Percentiles rank a stretch among this genome's conserved stretches.
Conservation (phyloP, 2,797 vertebrate species). For the Coregonus ussuriensis region DNA sequence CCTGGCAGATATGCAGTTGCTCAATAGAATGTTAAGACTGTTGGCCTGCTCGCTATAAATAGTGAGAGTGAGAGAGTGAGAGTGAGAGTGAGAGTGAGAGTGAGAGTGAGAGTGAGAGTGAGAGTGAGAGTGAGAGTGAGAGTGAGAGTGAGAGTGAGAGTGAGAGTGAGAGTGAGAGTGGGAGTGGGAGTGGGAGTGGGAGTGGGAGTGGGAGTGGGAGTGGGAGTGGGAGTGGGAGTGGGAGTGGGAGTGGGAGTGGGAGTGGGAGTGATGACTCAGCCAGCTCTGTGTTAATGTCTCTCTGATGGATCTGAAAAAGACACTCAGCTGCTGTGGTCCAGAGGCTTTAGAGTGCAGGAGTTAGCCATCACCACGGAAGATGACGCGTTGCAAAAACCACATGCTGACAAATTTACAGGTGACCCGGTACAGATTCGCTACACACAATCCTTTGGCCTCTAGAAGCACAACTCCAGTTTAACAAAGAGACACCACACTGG, state of each 20-base stretch:
- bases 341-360: slow-evolving; percentile 15
- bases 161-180: no score
- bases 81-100: no score
- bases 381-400: slow-evolving; percentile 14
- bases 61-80: no score
- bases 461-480: neutral
- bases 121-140: no score
- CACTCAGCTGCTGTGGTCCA: slow-evolving; percentile 33
- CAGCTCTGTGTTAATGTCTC: slow-evolving; percentile 29
- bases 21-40: slow-evolving; percentile 24
- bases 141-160: no score
- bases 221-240: no score
- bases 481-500: neutral
- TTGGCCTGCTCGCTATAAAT: slow-evolving; percentile 34
- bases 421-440: neutral
- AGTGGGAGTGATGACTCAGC: neutral
- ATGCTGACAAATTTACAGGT: neutral
- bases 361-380: neutral
- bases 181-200: no score
- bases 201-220: no score
- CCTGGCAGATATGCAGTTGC: slow-evolving; percentile 41
- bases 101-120: no score
- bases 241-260: no score
- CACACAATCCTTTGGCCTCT: neutral
- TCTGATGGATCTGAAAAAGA: slow-evolving; percentile 22